Base-by-base conservation (phyloP, 2,888 invertebrate genomes). In the Gortyna flavago region DNA sequence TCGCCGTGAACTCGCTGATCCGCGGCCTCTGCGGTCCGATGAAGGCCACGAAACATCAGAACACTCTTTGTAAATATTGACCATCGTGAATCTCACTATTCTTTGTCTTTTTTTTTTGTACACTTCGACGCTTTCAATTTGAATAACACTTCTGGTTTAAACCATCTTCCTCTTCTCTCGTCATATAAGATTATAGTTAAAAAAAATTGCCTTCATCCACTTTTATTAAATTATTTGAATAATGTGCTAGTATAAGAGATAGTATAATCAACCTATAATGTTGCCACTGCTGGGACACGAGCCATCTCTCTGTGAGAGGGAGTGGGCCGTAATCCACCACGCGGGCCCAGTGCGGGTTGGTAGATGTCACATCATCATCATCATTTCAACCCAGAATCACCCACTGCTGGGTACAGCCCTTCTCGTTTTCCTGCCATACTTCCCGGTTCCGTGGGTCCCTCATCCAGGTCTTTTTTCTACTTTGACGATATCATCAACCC, bases 1-100 rank as follows among this genome's bases (percentile, higher is more conserved):
- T 95, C 93, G 91, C 95, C 95, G 92, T 96, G 96, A 96, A 95
- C 96, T 93, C 92, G 84, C 90, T 73, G 89, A 89, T 82, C 85
- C 89, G 67, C 44, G 80, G 81, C 68, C 82, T 70, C 71, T 25
- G 89, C 86, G 90, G 93, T 54, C 87, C 91, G 85, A 84, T 84
- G 94, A 94, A 95, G 95, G 95, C 90, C 94, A 89, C 83, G 77
- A 72, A 82, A 79, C 75, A 85, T 77, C 84, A 75, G 76, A 85
- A 83, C 79, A 88, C 64, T 77, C 41, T 87, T 85, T 80, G 85
- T 88, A 88, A 91, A 90, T 88, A 89, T 80, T 81, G 75, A 54
- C 25, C 65, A 44, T 32, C 29, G 41, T 59, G 2, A 59, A 35
- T 69, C 38, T 75, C 32, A 67, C 8, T 57, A 64, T 75, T 16